Conservation (phyloP, 2,888 invertebrate genomes). For the Sinelater perroti region DNA sequence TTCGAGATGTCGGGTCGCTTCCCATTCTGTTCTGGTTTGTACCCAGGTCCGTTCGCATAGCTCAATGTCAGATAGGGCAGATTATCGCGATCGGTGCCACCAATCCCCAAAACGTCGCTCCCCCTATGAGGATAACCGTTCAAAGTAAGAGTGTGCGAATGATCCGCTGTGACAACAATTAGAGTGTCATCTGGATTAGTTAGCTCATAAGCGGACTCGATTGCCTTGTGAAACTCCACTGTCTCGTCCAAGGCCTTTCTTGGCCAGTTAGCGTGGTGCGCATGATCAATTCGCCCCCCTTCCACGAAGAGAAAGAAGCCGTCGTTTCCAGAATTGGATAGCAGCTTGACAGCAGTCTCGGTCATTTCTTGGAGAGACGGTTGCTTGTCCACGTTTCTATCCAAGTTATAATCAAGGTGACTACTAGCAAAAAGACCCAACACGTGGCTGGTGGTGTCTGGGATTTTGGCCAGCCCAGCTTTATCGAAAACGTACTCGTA, state of each 20-base stretch:
- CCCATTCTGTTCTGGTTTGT: constrained; percentile 53
- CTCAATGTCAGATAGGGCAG: constrained; percentile 73
- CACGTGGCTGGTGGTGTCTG: constrained; percentile 66
- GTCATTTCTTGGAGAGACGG: constrained; percentile 85
- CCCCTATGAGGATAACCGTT: constrained; percentile 77
- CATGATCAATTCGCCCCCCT: constrained; percentile 80
- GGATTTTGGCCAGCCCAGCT: constrained; percentile 64
- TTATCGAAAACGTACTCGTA: constrained; percentile 67
- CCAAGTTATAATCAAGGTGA: constrained; percentile 69
- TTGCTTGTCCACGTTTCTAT: constrained; percentile 64
- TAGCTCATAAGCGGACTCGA: constrained; percentile 69
- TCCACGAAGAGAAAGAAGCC: constrained; percentile 85
- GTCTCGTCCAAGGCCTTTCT: constrained; percentile 80
- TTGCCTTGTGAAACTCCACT: constrained; percentile 69
- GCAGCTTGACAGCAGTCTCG: constrained; percentile 74
- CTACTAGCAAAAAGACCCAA: constrained; percentile 50
- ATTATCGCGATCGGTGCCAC: constrained; percentile 65
- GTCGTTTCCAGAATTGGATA: constrained; percentile 66
- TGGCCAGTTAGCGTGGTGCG: constrained; percentile 74
- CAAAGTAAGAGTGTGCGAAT: constrained; percentile 78
- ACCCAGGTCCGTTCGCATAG: constrained; percentile 80
- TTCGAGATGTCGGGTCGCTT: constrained; percentile 63
- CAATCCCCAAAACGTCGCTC: constrained; percentile 66
- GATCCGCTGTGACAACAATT: constrained; percentile 81
- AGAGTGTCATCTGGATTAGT: constrained; percentile 74